Percentiles rank a stretch among this genome's conserved stretches.
These are phyloP conservation scores for Ophion ventricosus DNA, from an alignment of 2,888 invertebrate genomes.

Conservation along the genomic window DNA sequence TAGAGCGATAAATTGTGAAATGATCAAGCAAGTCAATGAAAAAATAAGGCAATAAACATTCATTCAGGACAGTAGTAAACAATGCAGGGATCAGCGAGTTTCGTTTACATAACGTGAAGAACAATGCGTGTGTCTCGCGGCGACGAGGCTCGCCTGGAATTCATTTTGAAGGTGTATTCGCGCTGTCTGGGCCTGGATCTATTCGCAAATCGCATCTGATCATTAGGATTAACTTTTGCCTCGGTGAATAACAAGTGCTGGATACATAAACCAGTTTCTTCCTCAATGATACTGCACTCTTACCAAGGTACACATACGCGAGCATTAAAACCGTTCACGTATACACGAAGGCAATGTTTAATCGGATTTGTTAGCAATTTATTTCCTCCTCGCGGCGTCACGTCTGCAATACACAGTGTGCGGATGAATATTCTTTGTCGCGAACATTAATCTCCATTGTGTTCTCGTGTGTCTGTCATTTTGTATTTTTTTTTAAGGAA, in stretches of 20 bases:
- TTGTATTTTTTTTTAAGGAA: background rate
- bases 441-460: background rate
- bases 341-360: constrained; percentile 5
- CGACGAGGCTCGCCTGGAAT: constrained; percentile 13
- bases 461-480: background rate
- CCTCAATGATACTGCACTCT: background rate
- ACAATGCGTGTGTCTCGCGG: constrained; percentile 41
- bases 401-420: background rate
- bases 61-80: background rate
- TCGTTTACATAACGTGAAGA: constrained; percentile 48
- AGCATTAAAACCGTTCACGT: constrained; percentile 5
- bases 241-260: constrained; percentile 17
- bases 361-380: constrained; percentile 34
- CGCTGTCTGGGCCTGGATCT: constrained; percentile 25
- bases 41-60: constrained; percentile 1
- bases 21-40: background rate
- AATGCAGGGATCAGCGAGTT: constrained; percentile 47
- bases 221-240: constrained; percentile 41
- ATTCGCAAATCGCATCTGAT: constrained; percentile 19
- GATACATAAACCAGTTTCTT: background rate
- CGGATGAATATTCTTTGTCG: constrained; percentile 21
- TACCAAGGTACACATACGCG: background rate
- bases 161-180: background rate
- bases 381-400: constrained; percentile 1
- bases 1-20: background rate